Conservation (phyloP, 2,888 invertebrate genomes). For the Meteorus cinctellus region DNA sequence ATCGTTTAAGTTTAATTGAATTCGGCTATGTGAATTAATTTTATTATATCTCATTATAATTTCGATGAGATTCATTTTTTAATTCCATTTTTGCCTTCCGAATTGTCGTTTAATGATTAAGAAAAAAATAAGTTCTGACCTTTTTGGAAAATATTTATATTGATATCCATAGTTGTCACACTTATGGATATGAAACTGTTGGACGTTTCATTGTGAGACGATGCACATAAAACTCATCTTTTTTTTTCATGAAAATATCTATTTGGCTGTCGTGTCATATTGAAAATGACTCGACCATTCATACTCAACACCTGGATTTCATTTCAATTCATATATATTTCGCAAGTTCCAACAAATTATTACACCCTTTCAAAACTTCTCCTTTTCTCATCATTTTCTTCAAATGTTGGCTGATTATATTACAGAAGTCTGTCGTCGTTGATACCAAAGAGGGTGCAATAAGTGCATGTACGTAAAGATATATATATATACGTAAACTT, state of each 20-base stretch:
- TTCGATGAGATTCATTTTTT: background rate
- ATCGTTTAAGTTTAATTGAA: slow-evolving; percentile 4
- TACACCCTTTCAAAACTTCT: too few species aligned
- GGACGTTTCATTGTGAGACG: too few species aligned
- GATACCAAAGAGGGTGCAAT: background rate
- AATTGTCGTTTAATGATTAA: too few species aligned
- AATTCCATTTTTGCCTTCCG: background rate
- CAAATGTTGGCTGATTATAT: background rate
- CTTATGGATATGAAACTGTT: too few species aligned
- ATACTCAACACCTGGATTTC: too few species aligned
- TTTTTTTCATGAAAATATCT: too few species aligned
- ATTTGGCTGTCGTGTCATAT: too few species aligned
- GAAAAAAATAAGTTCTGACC: too few species aligned
- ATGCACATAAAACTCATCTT: too few species aligned
- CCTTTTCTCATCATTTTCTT: background rate
- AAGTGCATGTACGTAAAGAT: background rate
- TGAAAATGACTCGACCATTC: too few species aligned
- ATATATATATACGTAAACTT: background rate
- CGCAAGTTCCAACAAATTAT: background rate
- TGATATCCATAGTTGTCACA: too few species aligned
- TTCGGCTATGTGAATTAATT: background rate
- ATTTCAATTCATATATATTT: background rate
- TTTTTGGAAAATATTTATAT: too few species aligned
- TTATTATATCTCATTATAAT: background rate
- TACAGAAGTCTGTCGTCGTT: background rate